A percentile compares a stretch with the other conserved stretches of the same genome.
Conservation (phyloP, 2,797 vertebrate species). For the Okamejei kenojei region DNA sequence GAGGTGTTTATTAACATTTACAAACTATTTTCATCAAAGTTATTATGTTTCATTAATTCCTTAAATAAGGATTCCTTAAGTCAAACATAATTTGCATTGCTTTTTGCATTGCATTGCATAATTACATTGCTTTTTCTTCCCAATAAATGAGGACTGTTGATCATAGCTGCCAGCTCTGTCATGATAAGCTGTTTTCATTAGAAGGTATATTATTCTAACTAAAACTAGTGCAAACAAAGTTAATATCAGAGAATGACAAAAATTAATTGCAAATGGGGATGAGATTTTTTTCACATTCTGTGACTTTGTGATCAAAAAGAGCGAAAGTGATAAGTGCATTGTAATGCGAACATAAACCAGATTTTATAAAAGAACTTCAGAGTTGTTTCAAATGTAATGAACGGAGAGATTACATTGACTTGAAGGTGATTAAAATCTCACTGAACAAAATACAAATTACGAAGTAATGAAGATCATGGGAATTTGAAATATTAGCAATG, state of each 20-base stretch:
- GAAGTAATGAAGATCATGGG: background rate
- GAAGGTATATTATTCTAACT: background rate
- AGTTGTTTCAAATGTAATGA: background rate
- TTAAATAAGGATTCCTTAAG: background rate
- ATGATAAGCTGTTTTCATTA: constrained; percentile 9
- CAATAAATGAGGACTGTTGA: background rate
- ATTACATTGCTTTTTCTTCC: background rate
- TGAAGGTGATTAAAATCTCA: background rate
- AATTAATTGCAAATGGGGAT: background rate
- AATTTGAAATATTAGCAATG: background rate
- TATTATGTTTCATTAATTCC: background rate
- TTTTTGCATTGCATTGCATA: too few relatives aligned
- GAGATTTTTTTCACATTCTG: background rate
- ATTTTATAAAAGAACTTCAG: background rate
- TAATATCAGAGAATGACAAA: constrained; percentile 3
- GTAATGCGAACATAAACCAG: background rate
- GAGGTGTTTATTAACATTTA: background rate
- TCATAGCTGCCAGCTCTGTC: background rate
- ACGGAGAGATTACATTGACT: background rate
- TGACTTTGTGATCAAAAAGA: background rate
- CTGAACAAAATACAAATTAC: background rate
- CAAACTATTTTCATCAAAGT: background rate
- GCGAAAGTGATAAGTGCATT: background rate
- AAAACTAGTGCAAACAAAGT: background rate
- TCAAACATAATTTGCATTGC: background rate